phyloP scores from a whole-genome alignment of 1,140 invertebrate species.

The honey bee (Apis mellifera) region DNA sequence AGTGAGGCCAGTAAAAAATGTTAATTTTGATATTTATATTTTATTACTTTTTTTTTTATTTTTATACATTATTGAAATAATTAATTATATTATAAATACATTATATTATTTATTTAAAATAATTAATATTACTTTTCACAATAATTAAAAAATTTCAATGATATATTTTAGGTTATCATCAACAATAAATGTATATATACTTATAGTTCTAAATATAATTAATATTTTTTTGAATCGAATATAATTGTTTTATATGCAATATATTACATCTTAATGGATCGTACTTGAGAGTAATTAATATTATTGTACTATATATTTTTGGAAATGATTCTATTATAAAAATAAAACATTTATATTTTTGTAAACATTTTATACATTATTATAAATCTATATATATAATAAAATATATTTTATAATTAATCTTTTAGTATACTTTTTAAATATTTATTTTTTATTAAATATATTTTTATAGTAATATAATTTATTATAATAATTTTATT shows the following conservation, averaged over 20 bases:
- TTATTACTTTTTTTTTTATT: neutral
- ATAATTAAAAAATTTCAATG: neutral
- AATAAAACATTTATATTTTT: constrained; percentile 36
- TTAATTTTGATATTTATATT: neutral
- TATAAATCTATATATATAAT: too few relatives aligned
- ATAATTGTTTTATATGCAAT: neutral
- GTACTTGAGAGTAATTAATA: neutral
- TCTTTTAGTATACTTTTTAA: too few relatives aligned
- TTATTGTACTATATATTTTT: neutral
- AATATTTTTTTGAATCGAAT: too few relatives aligned
- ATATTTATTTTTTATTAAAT: too few relatives aligned
- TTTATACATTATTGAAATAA: neutral
- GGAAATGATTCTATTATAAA: neutral
- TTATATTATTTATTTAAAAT: neutral
- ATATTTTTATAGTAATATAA: too few relatives aligned
- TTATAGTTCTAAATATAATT: neutral
- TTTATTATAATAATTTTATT: too few relatives aligned
- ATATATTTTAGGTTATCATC: neutral
- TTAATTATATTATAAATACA: neutral
- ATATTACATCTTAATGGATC: neutral
- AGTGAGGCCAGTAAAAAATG: neutral
- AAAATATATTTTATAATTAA: too few relatives aligned
- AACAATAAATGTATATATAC: neutral
- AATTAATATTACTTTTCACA: neutral
- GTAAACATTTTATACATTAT: constrained; percentile 7